Conservation (phyloP, 2,797 vertebrate species). For the Falco naumanni region DNA sequence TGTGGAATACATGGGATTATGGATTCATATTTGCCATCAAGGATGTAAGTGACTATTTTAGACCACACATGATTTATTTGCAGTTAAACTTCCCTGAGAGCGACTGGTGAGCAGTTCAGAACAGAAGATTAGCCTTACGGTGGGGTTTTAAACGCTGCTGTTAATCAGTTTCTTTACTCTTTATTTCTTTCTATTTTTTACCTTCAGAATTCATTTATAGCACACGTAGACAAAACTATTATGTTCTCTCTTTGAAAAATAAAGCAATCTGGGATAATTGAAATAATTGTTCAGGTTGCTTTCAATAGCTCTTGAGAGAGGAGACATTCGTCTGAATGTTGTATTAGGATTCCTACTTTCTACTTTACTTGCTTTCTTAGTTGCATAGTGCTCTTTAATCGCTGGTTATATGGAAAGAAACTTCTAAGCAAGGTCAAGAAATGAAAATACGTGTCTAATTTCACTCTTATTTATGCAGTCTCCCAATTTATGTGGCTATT, state of each 20-base stretch:
- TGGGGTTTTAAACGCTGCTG: neutral
- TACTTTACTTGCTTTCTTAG: neutral
- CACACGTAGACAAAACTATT: neutral
- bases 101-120: neutral
- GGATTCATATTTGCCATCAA: neutral
- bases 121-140: neutral
- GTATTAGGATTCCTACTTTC: neutral
- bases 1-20: neutral
- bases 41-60: neutral
- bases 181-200: neutral
- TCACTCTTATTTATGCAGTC: neutral
- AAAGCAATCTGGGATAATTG: neutral
- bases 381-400: neutral
- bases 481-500: neutral
- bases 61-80: neutral
- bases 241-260: neutral
- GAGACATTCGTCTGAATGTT: neutral
- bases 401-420: neutral
- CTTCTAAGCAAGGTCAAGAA: neutral
- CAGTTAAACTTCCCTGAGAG: neutral
- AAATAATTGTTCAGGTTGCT: neutral
- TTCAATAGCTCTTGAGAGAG: neutral
- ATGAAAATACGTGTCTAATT: neutral
- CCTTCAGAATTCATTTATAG: neutral
- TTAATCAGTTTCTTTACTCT: neutral